A percentile compares a stretch with the other conserved stretches of the same genome.
Evolutionary conservation across 2,797 vertebrate genomes (phyloP).

Genomic region (Darevskia nairensis): DNA sequence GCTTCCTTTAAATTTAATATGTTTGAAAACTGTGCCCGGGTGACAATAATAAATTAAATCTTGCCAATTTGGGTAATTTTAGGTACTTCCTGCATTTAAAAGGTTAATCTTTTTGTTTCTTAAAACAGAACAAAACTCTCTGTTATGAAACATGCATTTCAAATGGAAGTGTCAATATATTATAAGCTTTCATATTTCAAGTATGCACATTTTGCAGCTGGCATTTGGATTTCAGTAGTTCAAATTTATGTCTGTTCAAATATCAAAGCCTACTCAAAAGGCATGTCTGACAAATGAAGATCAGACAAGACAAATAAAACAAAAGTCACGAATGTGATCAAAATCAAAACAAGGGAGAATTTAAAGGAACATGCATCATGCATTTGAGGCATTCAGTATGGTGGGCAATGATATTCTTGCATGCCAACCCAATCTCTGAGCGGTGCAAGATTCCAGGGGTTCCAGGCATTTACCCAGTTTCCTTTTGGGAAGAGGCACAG

Average conservation of each 20-base stretch:
- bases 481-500: too few relatives aligned
- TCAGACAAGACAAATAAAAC: conserved; percentile 14
- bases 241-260: conserved; percentile 26
- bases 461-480: too few relatives aligned
- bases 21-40: not conserved
- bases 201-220: conserved; percentile 18
- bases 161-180: conserved; percentile 16
- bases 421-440: too few relatives aligned
- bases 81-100: not conserved
- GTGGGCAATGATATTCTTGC: too few relatives aligned
- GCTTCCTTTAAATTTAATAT: not conserved
- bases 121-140: not conserved
- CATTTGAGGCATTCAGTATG: not conserved
- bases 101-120: not conserved
- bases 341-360: conserved; percentile 2
- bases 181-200: conserved; percentile 7
- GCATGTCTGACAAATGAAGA: conserved; percentile 15
- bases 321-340: conserved; percentile 9
- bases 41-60: not conserved
- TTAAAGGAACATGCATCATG: not conserved
- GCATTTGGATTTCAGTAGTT: conserved; percentile 23
- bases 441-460: too few relatives aligned
- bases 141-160: not conserved
- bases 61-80: not conserved
- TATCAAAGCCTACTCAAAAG: conserved; percentile 23